Conservation (phyloP, 1,140 invertebrate species). For the Zaprionus ghesquierei region DNA sequence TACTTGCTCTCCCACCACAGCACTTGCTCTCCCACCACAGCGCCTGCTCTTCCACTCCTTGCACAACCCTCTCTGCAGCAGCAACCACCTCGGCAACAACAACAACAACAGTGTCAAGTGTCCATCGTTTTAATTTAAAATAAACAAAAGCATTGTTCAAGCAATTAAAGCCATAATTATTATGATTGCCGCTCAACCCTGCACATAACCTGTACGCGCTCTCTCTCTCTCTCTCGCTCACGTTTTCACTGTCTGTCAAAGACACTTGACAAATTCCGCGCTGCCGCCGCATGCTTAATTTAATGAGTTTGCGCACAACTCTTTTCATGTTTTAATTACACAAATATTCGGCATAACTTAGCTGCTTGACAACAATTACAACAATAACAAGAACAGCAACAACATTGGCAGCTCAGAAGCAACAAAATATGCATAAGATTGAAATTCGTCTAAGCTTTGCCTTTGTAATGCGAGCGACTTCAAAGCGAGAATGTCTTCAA, state of each 20-base stretch:
- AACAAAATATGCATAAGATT: slow-evolving; percentile 64
- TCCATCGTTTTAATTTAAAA: slow-evolving; percentile 54
- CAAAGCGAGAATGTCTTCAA: slow-evolving; percentile 51
- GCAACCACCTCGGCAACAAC: background rate
- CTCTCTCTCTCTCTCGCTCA: background rate
- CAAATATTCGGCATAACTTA: slow-evolving; percentile 72
- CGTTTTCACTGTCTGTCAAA: background rate
- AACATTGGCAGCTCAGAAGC: slow-evolving; percentile 8
- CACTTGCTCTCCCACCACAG: background rate
- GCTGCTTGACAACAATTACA: slow-evolving; percentile 37
- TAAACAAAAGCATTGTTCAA: slow-evolving; percentile 56
- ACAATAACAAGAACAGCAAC: slow-evolving; percentile 33
- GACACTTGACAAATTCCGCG: slow-evolving; percentile 55
- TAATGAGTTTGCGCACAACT: slow-evolving; percentile 69
- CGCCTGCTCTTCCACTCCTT: background rate
- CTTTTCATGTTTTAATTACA: slow-evolving; percentile 79
- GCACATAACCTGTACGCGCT: background rate
- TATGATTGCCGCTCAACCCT: slow-evolving; percentile 32
- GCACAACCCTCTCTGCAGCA: background rate
- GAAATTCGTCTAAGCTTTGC: slow-evolving; percentile 62
- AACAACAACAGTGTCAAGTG: slow-evolving; percentile 25
- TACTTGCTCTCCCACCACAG: background rate
- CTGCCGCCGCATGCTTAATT: slow-evolving; percentile 61
- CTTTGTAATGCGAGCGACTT: slow-evolving; percentile 53
- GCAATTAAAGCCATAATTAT: slow-evolving; percentile 54